These are phyloP conservation scores for Caenorhabditis wallacei DNA, from an alignment of 2,888 invertebrate genomes.

Conservation along the genomic window DNA sequence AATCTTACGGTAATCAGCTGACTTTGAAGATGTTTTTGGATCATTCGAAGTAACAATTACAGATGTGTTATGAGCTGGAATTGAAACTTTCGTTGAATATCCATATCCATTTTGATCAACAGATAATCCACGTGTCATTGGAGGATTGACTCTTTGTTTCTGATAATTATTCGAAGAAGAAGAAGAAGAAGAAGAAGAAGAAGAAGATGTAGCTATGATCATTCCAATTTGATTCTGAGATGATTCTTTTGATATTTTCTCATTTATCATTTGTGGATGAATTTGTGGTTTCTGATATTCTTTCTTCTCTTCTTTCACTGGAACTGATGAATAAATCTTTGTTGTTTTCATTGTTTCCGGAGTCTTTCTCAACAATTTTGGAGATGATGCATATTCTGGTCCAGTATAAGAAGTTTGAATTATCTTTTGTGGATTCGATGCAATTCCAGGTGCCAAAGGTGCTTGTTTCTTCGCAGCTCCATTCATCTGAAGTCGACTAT, in stretches of 20 bases:
- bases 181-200: constrained; percentile 20
- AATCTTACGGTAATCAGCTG: constrained; percentile 23
- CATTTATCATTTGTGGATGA: constrained; percentile 40
- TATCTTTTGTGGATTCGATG: not conserved
- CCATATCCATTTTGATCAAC: constrained; percentile 31
- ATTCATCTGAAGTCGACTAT: constrained; percentile 43
- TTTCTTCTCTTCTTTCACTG: constrained; percentile 33
- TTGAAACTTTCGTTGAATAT: not conserved
- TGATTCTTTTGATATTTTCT: not conserved
- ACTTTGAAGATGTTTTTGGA: not conserved
- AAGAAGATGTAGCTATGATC: constrained; percentile 22
- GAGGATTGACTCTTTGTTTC: not conserved
- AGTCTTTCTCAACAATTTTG: constrained; percentile 38
- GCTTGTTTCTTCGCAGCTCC: constrained; percentile 29
- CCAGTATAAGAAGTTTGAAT: constrained; percentile 19
- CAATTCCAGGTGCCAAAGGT: constrained; percentile 6
- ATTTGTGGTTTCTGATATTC: constrained; percentile 30
- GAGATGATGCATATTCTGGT: constrained; percentile 48
- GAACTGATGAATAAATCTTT: constrained; percentile 24
- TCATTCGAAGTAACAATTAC: not conserved
- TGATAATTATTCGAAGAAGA: not conserved
- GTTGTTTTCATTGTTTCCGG: constrained; percentile 5
- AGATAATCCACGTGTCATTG: constrained; percentile 16
- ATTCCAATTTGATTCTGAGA: constrained; percentile 19
- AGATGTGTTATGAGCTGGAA: not conserved